Conservation (phyloP, 92 coral and sea anemone genomes). For the Ricordea florida region DNA sequence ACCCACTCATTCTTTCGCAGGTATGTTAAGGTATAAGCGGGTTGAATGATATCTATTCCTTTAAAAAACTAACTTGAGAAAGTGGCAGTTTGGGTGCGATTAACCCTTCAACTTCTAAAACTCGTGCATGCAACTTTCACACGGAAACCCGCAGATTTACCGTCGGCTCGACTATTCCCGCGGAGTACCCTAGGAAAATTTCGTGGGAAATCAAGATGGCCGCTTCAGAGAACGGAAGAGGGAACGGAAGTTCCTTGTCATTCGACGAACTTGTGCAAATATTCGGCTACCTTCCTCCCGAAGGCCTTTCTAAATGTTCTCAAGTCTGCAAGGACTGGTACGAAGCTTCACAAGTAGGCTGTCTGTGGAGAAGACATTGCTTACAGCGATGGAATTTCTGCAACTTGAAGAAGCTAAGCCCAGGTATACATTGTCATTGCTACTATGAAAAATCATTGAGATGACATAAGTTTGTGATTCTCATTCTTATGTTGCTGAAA, state of each 20-base stretch:
- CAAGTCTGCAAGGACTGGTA: constrained; percentile 76
- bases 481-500: too few species aligned
- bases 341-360: constrained; percentile 76
- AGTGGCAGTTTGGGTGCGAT: too few species aligned
- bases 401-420: constrained; percentile 57
- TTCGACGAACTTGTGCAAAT: constrained; percentile 79
- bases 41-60: too few species aligned
- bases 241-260: constrained; percentile 4
- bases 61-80: too few species aligned
- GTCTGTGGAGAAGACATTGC: constrained; percentile 85
- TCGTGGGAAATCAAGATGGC: constrained; percentile 40
- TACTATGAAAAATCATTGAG: too few species aligned
- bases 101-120: neutral
- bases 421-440: constrained; percentile 47
- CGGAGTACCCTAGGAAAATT: constrained; percentile 35
- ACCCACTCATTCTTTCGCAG: constrained; percentile 58
- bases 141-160: constrained; percentile 50
- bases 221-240: constrained; percentile 59
- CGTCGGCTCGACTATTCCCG: neutral
- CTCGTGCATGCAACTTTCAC: neutral
- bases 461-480: too few species aligned
- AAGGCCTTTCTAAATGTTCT: constrained; percentile 63
- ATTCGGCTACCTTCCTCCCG: constrained; percentile 68
- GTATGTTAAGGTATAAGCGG: too few species aligned
- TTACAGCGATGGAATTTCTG: constrained; percentile 84